Evolutionary conservation across 1,140 invertebrate species (phyloP).

Genomic region (Himalopsyche phryganea): DNA sequence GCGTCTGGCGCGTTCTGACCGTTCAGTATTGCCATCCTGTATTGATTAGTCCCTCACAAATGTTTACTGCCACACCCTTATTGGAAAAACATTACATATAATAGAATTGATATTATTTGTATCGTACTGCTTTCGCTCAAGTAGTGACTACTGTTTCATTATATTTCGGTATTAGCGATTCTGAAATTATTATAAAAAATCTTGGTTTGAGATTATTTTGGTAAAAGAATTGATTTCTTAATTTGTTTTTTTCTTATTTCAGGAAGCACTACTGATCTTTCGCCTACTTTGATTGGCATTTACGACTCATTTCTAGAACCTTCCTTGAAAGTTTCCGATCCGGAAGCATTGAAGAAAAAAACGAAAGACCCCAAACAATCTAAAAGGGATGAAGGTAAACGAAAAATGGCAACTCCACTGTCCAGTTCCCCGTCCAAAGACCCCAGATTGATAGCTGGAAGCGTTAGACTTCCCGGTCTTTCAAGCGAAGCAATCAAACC

Average conservation of each 20-base stretch:
- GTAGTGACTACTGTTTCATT: too few relatives aligned
- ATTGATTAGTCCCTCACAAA: too few relatives aligned
- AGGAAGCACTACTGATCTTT: conserved; percentile 60
- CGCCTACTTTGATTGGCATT: conserved; percentile 56
- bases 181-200: too few relatives aligned
- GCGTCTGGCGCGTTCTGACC: too few relatives aligned
- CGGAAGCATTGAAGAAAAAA: neutral
- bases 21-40: too few relatives aligned
- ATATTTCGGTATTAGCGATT: too few relatives aligned
- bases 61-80: too few relatives aligned
- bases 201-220: too few relatives aligned
- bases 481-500: conserved; percentile 6
- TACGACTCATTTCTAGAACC: conserved; percentile 50
- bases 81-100: too few relatives aligned
- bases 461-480: conserved; percentile 43
- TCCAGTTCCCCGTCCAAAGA: conserved; percentile 42
- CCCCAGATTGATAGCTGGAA: conserved; percentile 44
- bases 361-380: conserved; percentile 35
- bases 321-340: neutral
- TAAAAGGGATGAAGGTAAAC: conserved; percentile 30
- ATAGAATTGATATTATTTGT: too few relatives aligned
- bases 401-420: conserved; percentile 23
- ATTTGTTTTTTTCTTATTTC: conserved; percentile 37
- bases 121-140: too few relatives aligned
- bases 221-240: too few relatives aligned